Base-by-base conservation (phyloP, 2,113 vertebrate genomes). In the Anarrhichthys ocellatus region DNA sequence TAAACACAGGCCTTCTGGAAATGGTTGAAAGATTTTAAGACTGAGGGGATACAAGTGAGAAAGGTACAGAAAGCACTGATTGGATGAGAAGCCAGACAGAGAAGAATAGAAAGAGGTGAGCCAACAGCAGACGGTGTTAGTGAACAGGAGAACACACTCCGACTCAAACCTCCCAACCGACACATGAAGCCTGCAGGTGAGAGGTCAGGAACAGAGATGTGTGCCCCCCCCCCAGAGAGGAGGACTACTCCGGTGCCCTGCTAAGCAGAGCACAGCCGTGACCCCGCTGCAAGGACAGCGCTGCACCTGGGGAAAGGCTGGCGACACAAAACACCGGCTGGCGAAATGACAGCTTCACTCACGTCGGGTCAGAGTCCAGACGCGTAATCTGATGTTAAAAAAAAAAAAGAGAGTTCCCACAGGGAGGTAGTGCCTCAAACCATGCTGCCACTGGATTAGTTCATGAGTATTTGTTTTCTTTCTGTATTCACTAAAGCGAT, bases 141-240 rank as follows among this genome's bases (percentile, higher is more conserved):
- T 76, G 36, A 10, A 13, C 71, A 61, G 68, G 32, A 62, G 59
- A 36, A 9, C 15, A 14, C 54, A 44, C 69, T 50, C 58, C 24
- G 67, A 59, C 66, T 73, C 58, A 58, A 44, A 72, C 61, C 59
- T 68, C 68, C 80, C 44, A 32, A 81, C 79, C 58, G 66, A 69
- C 70, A 67, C 40, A 50, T 52, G 77, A 68, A 63, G 77, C 81
- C 86, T 77, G 74, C 63, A 79, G 84, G 86, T 87, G 79, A 88
- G 81, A 81, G 86, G 84, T 88, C 89, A 86, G 59, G 80, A 78
- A 86, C 79, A 70, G 68, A 66, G 84, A 80, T 29, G 48, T 29
- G 29, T 2, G 2, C 29, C 29, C 29, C 29, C 29, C 29, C 29
- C 29, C 29, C 29, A 29, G 29, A 29, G 29, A 29, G 29, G 29